phyloP scores from a whole-genome alignment of 2,113 vertebrate genomes.

The Callipepla californica region DNA sequence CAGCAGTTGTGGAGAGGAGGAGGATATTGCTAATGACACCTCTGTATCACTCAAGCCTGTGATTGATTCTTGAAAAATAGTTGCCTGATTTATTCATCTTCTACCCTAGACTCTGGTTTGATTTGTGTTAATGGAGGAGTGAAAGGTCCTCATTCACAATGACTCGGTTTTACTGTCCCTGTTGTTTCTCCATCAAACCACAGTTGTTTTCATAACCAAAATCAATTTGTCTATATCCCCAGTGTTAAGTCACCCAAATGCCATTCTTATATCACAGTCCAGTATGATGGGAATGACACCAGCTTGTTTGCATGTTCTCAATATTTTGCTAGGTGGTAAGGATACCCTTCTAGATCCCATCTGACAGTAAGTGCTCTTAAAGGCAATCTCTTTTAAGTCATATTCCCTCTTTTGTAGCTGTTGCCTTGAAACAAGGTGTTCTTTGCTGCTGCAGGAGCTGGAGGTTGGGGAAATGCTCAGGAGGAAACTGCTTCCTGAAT shows the following conservation, averaged over 20 bases:
- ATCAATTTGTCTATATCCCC: not conserved
- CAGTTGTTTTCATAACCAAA: not conserved
- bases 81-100: not conserved
- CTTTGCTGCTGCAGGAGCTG: not conserved
- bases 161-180: not conserved
- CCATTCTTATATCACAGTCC: not conserved
- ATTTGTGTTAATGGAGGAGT: not conserved
- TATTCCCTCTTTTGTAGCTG: not conserved
- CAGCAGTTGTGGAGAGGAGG: not conserved
- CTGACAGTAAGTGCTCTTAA: not conserved
- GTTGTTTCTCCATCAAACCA: not conserved
- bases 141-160: fast-evolving
- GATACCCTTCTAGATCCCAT: not conserved
- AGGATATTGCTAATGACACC: not conserved
- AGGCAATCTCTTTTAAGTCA: not conserved
- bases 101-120: not conserved
- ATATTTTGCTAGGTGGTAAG: not conserved
- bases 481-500: not conserved
- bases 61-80: not conserved
- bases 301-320: not conserved
- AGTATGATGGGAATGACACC: fast-evolving
- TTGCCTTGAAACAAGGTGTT: not conserved
- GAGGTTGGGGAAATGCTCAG: not conserved
- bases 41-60: not conserved
- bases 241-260: not conserved